Evolutionary conservation across 2,113 vertebrate genomes (phyloP), one percentile per base, ranked within the genome.

Genomic region (Ia io): DNA sequence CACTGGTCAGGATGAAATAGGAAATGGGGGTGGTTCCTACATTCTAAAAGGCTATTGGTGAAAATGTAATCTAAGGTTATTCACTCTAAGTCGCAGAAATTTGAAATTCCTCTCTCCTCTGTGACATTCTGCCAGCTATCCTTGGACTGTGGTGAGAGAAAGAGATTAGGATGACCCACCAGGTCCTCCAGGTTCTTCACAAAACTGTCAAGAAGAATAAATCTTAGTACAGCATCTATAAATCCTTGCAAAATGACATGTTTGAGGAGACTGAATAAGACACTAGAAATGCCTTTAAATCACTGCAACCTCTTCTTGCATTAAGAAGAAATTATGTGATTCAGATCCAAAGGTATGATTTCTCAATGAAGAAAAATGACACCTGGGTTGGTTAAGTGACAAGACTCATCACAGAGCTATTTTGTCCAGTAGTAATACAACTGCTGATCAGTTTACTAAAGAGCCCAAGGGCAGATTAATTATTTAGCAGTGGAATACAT

Each of bases 401-500:
- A 84, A 95, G 97, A 95, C 53, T 44, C 77, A 91, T 97, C 96
- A 94, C 61, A 91, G 35, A 79, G 83, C 76, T 97, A 71, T 82
- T 98, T 96, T 1, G 9, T 97, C 92, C 94, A 87, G 83, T 93
- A 89, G 82, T 96, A 93, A 94, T 86, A 53, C 73, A 91, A 91
- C 32, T 88, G 95, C 53, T 95, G 95, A 98, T 95, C 84, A 93
- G 95, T 97, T 98, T 98, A 97, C 98, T 96, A 98, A 97, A 90
- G 49, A 93, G 53, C 51, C 96, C 89, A 94, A 65, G 90, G 94
- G 42, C 59, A 96, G 93, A 97, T 98, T 92, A 97, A 98, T 97
- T 97, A 98, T 98, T 98, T 96, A 98, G 28, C 84, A 85, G 69
- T 87, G 83, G 42, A 97, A 97, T 97, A 97, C 97, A 98, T 88